A percentile compares a stretch with the other conserved stretches of the same genome.
phyloP scores from a whole-genome alignment of 2,113 vertebrate genomes.

The Orcinus orca region DNA sequence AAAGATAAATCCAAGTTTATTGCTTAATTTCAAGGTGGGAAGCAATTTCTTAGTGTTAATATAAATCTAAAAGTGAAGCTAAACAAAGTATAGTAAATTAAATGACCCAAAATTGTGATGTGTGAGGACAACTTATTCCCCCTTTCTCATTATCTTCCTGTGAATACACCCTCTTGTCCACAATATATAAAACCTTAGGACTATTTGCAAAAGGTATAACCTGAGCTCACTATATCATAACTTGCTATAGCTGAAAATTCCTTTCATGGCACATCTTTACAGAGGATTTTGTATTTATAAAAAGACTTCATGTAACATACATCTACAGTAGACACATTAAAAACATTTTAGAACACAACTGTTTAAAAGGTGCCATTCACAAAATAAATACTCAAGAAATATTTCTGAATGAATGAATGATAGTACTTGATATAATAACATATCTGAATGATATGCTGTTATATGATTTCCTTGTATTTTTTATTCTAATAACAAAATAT shows the following conservation, averaged over 20 bases:
- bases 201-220: background rate
- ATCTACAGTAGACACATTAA: background rate
- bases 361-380: background rate
- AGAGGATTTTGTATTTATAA: background rate
- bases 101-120: background rate
- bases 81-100: background rate
- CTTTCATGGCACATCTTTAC: background rate
- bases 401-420: background rate
- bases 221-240: background rate
- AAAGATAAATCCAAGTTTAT: background rate
- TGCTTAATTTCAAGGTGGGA: background rate
- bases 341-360: background rate
- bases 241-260: background rate
- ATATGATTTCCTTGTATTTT: slow-evolving; percentile 7
- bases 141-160: background rate
- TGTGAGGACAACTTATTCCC: background rate
- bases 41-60: background rate
- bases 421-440: background rate
- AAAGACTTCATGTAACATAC: background rate
- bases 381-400: background rate
- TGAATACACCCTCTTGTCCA: background rate
- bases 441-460: background rate
- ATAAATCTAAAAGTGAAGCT: background rate
- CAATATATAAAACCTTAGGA: background rate
- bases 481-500: background rate